These are phyloP conservation scores for Zoanthus gigantus DNA, from an alignment of 92 coral and sea anemone species.

Conservation along the genomic window DNA sequence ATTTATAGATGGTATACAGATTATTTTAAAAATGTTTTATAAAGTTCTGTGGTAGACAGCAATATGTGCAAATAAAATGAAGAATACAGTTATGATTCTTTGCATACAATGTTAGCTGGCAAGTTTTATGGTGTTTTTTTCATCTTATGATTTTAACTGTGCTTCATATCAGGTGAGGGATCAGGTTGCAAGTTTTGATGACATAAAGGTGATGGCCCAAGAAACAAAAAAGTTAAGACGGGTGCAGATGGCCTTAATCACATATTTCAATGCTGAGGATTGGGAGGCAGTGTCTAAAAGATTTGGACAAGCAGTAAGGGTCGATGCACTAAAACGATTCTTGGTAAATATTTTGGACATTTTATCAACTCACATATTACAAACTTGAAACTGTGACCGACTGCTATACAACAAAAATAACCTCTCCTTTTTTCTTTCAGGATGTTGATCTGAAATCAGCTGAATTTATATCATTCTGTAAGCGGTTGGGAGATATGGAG, in stretches of 20 bases:
- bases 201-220: neutral
- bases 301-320: neutral
- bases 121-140: no score
- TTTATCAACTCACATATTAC: no score
- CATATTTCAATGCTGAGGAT: neutral
- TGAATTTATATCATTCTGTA: neutral
- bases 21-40: no score
- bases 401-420: neutral
- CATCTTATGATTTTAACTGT: no score
- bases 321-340: neutral
- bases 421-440: neutral
- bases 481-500: neutral
- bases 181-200: neutral
- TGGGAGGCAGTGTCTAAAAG: neutral
- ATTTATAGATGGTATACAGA: no score
- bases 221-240: neutral
- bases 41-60: neutral
- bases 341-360: neutral
- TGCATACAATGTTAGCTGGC: neutral
- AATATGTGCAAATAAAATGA: neutral
- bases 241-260: neutral
- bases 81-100: neutral
- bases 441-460: neutral
- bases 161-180: neutral
- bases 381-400: no score